A percentile compares a stretch with the other conserved stretches of the same genome.
phyloP scores from a whole-genome alignment of 2,888 invertebrate species.

The Lydus trimaculatus region DNA sequence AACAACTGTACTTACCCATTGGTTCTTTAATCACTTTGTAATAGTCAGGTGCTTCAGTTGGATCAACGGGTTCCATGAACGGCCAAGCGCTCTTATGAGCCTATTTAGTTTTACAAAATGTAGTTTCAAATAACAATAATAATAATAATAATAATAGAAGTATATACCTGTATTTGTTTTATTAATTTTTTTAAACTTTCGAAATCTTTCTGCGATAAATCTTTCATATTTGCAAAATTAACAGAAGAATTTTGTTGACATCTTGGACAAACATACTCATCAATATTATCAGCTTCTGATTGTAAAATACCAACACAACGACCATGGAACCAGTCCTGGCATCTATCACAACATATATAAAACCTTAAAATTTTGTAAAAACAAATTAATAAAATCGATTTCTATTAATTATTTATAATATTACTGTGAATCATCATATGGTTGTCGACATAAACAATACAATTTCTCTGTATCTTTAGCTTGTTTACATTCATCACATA shows the following conservation, averaged over 20 bases:
- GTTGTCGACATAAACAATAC: constrained; percentile 95
- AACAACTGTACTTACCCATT: constrained; percentile 93
- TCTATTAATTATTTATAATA: constrained; percentile 53
- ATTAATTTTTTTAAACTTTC: constrained; percentile 84
- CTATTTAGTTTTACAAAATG: constrained; percentile 58
- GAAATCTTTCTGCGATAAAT: constrained; percentile 79
- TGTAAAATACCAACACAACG: constrained; percentile 95
- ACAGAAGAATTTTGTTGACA: constrained; percentile 91
- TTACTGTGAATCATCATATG: constrained; percentile 97
- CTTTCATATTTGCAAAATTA: constrained; percentile 90
- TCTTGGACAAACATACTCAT: constrained; percentile 95
- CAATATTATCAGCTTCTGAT: constrained; percentile 93
- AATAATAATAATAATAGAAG: too few relatives aligned
- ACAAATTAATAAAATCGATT: background rate
- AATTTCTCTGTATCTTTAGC: constrained; percentile 90
- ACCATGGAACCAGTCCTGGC: constrained; percentile 99
- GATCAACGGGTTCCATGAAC: constrained; percentile 97
- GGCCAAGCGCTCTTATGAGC: constrained; percentile 97
- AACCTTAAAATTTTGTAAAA: constrained; percentile 68
- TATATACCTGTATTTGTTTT: constrained; percentile 82
- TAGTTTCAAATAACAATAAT: background rate
- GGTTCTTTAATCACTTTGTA: constrained; percentile 95
- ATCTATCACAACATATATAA: constrained; percentile 98
- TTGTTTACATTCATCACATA: constrained; percentile 85
- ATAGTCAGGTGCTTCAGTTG: constrained; percentile 95